Percentiles rank a stretch among this genome's conserved stretches.
Evolutionary conservation across 2,797 vertebrate species (phyloP).

Genomic region (Pantherophis vulpinus): DNA sequence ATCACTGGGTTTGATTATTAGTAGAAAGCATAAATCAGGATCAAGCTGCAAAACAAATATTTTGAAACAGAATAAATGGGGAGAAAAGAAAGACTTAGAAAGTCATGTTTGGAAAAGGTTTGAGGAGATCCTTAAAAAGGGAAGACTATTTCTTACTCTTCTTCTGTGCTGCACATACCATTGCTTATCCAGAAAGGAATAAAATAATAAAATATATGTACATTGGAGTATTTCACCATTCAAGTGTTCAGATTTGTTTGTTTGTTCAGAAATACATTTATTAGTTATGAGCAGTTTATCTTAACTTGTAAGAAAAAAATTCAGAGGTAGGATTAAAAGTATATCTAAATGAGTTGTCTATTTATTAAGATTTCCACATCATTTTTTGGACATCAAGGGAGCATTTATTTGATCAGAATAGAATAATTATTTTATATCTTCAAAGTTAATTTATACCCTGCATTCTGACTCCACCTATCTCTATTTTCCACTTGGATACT

Average conservation of each 20-base stretch:
- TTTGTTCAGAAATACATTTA: neutral
- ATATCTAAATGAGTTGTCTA: neutral
- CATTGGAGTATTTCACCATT: neutral
- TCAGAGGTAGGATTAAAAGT: neutral
- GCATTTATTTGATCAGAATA: neutral
- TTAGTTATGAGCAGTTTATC: neutral
- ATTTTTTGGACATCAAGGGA: neutral
- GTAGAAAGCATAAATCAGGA: neutral
- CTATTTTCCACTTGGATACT: neutral
- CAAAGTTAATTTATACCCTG: neutral
- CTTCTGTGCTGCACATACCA: neutral
- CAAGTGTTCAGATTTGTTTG: neutral
- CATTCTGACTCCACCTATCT: neutral
- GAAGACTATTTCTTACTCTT: neutral
- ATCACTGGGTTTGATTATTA: neutral
- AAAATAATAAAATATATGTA: neutral
- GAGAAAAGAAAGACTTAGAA: neutral
- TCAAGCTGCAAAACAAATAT: neutral
- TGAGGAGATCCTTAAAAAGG: neutral
- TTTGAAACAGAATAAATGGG: neutral
- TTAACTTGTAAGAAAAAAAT: neutral
- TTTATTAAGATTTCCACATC: neutral
- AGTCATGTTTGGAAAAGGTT: neutral
- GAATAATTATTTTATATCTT: neutral
- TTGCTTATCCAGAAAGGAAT: neutral